These are phyloP conservation scores for Tangara arthus DNA, from an alignment of 2,797 vertebrate species.

Conservation along the genomic window DNA sequence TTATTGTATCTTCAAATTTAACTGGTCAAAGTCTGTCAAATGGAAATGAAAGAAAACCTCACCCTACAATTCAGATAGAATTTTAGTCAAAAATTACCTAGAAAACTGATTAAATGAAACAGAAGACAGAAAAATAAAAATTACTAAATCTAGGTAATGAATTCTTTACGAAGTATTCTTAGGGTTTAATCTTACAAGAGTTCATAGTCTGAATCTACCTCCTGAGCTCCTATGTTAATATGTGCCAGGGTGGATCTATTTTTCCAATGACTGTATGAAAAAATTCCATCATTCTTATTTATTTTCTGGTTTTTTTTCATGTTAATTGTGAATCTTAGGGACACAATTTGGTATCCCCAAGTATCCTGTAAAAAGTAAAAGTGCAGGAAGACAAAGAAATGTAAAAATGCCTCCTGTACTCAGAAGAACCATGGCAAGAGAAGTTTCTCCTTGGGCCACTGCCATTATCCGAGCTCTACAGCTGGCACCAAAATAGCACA, in stretches of 20 bases:
- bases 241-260: not conserved
- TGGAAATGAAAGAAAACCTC: accelerated
- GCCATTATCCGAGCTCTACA: not conserved
- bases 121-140: not conserved
- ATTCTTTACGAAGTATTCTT: not conserved
- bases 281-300: not conserved
- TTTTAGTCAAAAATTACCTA: not conserved
- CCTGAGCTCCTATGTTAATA: not conserved
- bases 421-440: not conserved
- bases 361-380: not conserved
- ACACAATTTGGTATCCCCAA: not conserved
- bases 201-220: not conserved
- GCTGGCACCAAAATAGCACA: not conserved
- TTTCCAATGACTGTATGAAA: not conserved
- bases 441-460: not conserved
- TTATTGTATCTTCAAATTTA: not conserved
- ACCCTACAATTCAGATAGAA: not conserved
- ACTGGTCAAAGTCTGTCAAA: not conserved
- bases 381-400: not conserved
- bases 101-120: not conserved
- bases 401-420: not conserved
- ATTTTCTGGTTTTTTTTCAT: not conserved
- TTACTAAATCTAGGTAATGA: not conserved
- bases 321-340: not conserved
- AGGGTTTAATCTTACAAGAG: not conserved